Conservation (phyloP, 1,140 invertebrate genomes). For the Calliopsis andreniformis region DNA sequence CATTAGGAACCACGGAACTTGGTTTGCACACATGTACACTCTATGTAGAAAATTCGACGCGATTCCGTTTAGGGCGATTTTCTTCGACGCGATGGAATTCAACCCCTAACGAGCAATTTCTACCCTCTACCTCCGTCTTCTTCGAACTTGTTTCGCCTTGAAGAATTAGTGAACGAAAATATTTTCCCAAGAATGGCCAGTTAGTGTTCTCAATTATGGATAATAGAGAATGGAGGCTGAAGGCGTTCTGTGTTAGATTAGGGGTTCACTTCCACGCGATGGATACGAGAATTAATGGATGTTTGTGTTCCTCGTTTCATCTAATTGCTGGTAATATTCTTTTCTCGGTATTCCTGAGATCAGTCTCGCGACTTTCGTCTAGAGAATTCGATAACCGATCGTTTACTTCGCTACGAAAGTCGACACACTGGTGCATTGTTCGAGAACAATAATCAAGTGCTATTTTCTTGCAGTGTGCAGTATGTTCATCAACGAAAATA, state of each 20-base stretch:
- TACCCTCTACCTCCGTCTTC: background rate
- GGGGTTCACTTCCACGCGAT: background rate
- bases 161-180: too few species aligned
- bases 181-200: too few species aligned
- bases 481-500: constrained; percentile 29
- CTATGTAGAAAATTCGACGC: constrained; percentile 17
- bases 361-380: too few species aligned
- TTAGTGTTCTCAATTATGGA: too few species aligned
- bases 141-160: background rate
- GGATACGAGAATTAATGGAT: too few species aligned
- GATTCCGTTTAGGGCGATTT: too few species aligned
- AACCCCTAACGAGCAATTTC: background rate
- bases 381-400: background rate
- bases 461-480: background rate
- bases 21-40: background rate
- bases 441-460: constrained; percentile 16
- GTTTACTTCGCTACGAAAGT: background rate
- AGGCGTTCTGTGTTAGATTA: too few species aligned
- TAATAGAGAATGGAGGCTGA: too few species aligned
- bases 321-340: too few species aligned
- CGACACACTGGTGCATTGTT: constrained; percentile 18
- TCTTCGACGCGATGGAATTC: background rate
- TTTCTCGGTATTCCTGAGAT: too few species aligned
- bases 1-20: constrained; percentile 33
- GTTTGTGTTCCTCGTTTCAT: too few species aligned